Base-by-base conservation (phyloP, 2,113 vertebrate genomes). In the Tupaia tana region DNA sequence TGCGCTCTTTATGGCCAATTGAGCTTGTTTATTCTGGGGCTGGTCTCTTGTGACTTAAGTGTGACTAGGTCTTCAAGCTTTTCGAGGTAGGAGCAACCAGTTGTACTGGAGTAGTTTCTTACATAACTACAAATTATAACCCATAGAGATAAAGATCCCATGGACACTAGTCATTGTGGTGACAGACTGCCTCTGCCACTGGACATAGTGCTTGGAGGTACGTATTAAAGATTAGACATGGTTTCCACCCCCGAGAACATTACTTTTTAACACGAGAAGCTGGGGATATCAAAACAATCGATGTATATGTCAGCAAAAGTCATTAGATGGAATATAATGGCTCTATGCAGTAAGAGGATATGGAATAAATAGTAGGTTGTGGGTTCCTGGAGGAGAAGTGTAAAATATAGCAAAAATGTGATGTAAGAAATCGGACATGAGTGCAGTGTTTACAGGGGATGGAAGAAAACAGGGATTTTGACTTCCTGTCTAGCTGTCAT, bases 1-100 rank as follows among this genome's bases (percentile, higher is more conserved):
- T 34, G 63, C 69, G 15, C 15, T 81, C 84, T 81, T 93, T 9
- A 43, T 29, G 54, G 56, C 64, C 71, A 56, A 7, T 7, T 63
- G 61, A 74, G 25, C 54, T 54, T 59, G 71, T 74, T 91, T 80
- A 87, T 74, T 89, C 74, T 82, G 34, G 25, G 15, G 22, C 11
- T 61, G n/a, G 24, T 79, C 10, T 29, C 29, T 54, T 29, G 22
- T 89, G 91, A 83, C 64, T 43, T 31, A 15, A 70, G 14, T 86
- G 66, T 95, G 80, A 91, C n/a, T 95, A 86, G 80, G 10, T 15
- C 84, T 73, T 74, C 29, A 58, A 56, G 64, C 52, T 74, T 78
- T 75, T 59, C 3, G 54, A 29, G 64, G 63, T 91, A 80, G 59
- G 64, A 91, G 8, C 12, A 83, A 29, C 85, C 64, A 73, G 70